Conservation (phyloP, 2,113 vertebrate species). For the Riparia riparia region DNA sequence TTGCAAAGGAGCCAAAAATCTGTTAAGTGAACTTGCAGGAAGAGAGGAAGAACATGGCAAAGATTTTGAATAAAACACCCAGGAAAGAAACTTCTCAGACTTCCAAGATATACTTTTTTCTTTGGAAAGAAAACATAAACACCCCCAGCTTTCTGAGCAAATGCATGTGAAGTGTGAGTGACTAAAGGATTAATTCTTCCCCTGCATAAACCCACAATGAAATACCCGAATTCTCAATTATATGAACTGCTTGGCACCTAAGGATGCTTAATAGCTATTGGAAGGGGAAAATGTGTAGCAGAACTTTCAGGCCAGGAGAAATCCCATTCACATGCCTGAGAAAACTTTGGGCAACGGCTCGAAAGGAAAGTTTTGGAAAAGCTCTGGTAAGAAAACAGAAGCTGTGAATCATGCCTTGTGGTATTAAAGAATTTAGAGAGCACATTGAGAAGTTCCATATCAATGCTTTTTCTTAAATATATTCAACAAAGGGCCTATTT, state of each 20-base stretch:
- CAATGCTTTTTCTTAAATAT: constrained; percentile 30
- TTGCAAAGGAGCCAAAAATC: background rate
- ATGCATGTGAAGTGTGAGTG: constrained; percentile 3
- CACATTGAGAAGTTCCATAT: constrained; percentile 14
- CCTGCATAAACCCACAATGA: background rate
- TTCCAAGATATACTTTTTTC: constrained; percentile 28
- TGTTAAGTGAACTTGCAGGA: background rate
- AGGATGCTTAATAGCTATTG: background rate
- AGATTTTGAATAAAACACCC: constrained; percentile 8
- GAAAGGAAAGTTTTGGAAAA: background rate
- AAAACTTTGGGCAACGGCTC: background rate
- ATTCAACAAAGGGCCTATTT: constrained; percentile 48
- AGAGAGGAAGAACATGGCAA: background rate
- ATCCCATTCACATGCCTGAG: constrained; percentile 7
- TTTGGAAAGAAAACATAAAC: background rate
- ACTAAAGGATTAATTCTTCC: constrained; percentile 25
- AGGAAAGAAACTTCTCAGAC: constrained; percentile 1
- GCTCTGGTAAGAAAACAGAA: constrained; percentile 23
- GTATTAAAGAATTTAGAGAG: constrained; percentile 44
- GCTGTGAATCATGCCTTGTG: background rate
- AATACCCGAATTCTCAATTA: background rate
- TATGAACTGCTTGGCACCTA: constrained; percentile 1
- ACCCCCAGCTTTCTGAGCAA: background rate
- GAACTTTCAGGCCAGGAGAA: constrained; percentile 21
- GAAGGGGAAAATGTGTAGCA: background rate